Percentiles rank a stretch among this genome's conserved stretches.
Conservation (phyloP, 2,888 invertebrate genomes). For the Drosophila neutralis region DNA sequence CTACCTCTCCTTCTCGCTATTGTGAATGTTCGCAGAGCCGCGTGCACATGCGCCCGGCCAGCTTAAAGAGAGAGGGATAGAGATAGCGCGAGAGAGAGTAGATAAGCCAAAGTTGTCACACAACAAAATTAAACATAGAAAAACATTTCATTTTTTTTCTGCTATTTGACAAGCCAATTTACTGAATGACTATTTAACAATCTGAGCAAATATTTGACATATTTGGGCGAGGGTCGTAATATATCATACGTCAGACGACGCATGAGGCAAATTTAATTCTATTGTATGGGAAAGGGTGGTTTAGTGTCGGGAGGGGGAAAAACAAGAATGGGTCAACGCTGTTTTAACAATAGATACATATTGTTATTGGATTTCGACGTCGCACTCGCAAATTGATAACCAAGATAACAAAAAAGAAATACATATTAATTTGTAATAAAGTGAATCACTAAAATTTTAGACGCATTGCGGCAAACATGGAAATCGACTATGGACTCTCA, state of each 20-base stretch:
- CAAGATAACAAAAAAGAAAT: slow-evolving; percentile 56
- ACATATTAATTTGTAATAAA: slow-evolving; percentile 45
- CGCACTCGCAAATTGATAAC: slow-evolving; percentile 51
- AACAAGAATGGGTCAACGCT: slow-evolving; percentile 3
- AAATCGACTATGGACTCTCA: slow-evolving; percentile 8
- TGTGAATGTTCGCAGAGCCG: slow-evolving; percentile 30
- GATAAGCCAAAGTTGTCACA: slow-evolving; percentile 32
- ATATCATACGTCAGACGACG: slow-evolving; percentile 50
- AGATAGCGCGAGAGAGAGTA: slow-evolving; percentile 1
- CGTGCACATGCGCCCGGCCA: slow-evolving; percentile 47
- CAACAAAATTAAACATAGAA: slow-evolving; percentile 47
- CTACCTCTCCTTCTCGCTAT: background rate
- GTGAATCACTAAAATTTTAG: slow-evolving; percentile 59
- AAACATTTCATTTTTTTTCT: slow-evolving; percentile 29
- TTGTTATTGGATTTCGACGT: slow-evolving; percentile 44
- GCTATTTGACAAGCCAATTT: slow-evolving; percentile 61
- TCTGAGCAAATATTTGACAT: slow-evolving; percentile 68
- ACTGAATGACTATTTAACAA: slow-evolving; percentile 65
- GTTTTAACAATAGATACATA: slow-evolving; percentile 39
- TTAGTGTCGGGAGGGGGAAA: background rate
- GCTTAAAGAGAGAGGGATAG: background rate
- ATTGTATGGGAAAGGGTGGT: background rate
- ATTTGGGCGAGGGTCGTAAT: slow-evolving; percentile 28
- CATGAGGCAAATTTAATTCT: slow-evolving; percentile 30
- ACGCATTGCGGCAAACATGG: slow-evolving; percentile 59